Base-by-base conservation (phyloP, 2,797 vertebrate genomes). In the Lophotriccus pileatus region DNA sequence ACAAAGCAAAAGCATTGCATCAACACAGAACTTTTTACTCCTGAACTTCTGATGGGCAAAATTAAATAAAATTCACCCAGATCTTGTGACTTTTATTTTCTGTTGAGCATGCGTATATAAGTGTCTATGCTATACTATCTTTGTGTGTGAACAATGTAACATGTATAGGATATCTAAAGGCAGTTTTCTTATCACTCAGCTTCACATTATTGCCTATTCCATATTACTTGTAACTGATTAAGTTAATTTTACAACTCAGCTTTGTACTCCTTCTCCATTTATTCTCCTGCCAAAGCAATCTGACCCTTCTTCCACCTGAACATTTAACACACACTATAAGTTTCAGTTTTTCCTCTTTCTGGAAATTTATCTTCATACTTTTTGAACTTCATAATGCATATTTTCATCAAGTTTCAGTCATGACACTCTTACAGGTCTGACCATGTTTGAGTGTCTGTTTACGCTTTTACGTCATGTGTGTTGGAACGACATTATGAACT, bases 241-340 rank as follows among this genome's bases (percentile, higher is more conserved):
- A 50, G 25, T 63, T 93, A 11, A 6, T 92, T 96, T 84, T 86
- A 85, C n/a, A 77, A 46, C 79, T 90, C 84, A 69, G 59, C 73
- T 92, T 94, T 50, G 34, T 83, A 84, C 64, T 89, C 30, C 1
- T 78, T 64, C 52, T 73, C 76, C 63, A 75, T 89, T 93, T 94
- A 95, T 93, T 97, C 73, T 91, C 78, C 81, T 87, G 84, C 47
- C 67, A 93, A 89, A 89, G 83, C 78, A 93, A 44, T 44, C 63
- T 83, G 74, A 92, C 91, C 81, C 60, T 79, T 87, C 52, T 84
- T 66, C 78, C 39, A 80, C 81, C 49, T 68, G 8, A 92, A 79
- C 34, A 37, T 84, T 96, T 96, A 74, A 72, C 66, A 74, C 63
- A 79, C 60, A 70, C 87, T 87, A 79, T 50, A 94, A 90, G 63